A percentile compares a stretch with the other conserved stretches of the same genome.
phyloP scores from a whole-genome alignment of 2,797 vertebrate species.

The Philypnodon macrostomus region DNA sequence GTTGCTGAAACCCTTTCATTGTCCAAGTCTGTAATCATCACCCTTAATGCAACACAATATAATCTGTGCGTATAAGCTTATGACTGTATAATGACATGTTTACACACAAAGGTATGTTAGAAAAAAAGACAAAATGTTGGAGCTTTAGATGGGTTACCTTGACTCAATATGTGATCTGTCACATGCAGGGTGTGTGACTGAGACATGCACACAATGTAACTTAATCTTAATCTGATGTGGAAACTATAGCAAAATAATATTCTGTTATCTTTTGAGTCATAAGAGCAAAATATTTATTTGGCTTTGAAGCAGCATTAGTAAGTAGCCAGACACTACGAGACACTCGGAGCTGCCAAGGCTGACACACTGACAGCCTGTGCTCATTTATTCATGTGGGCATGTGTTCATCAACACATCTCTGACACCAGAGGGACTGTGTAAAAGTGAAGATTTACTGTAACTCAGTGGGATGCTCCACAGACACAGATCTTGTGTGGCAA shows the following conservation, averaged over 20 bases:
- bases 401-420: background rate
- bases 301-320: conserved; percentile 3
- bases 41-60: no score
- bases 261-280: no score
- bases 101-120: conserved; percentile 6
- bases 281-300: no score
- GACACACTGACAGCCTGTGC: conserved; percentile 21
- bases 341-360: conserved; percentile 45
- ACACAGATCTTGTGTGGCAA: background rate
- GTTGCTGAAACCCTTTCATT: background rate
- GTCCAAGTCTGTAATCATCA: no score
- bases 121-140: conserved; percentile 4
- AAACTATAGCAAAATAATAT: no score
- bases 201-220: no score
- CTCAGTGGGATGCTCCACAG: background rate
- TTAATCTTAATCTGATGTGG: no score
- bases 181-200: background rate
- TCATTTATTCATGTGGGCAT: background rate
- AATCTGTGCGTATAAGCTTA: no score
- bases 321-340: conserved; percentile 17
- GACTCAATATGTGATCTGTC: conserved; percentile 14
- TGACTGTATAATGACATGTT: no score
- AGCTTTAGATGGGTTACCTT: conserved; percentile 12
- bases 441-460: background rate
- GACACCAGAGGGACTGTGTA: background rate